Evolutionary conservation across 2,797 vertebrate genomes (phyloP).

Genomic region (Thunnus albacares): DNA sequence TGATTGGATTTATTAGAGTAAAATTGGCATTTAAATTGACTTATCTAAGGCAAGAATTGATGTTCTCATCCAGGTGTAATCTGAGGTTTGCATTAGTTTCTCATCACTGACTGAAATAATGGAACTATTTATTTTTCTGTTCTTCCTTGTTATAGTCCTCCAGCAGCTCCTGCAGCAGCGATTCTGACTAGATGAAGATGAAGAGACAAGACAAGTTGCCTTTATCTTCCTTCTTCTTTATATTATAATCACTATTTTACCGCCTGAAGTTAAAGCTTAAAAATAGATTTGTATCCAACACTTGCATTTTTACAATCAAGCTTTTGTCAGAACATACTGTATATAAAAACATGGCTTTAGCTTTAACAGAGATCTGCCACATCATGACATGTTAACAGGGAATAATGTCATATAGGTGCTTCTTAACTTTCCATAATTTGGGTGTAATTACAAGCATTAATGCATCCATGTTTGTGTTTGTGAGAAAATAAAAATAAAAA

Average conservation of each 20-base stretch:
- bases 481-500: conserved; percentile 13
- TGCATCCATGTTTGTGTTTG: conserved; percentile 7
- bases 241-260: background rate
- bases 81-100: background rate
- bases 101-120: background rate
- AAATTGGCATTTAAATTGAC: background rate
- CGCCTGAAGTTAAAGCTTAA: background rate
- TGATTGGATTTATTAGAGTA: background rate
- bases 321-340: background rate
- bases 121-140: background rate
- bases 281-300: background rate
- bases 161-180: conserved; percentile 83
- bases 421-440: background rate
- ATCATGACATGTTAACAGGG: background rate
- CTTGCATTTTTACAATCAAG: background rate
- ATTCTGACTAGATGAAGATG: conserved; percentile 72
- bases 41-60: background rate
- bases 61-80: background rate
- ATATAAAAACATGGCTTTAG: background rate
- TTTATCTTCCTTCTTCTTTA: background rate
- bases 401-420: background rate
- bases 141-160: conserved; percentile 63
- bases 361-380: background rate
- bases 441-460: background rate
- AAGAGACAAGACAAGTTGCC: background rate